These are phyloP conservation scores for Bombus fervidus DNA, from an alignment of 1,140 invertebrate genomes.

Conservation along the genomic window DNA sequence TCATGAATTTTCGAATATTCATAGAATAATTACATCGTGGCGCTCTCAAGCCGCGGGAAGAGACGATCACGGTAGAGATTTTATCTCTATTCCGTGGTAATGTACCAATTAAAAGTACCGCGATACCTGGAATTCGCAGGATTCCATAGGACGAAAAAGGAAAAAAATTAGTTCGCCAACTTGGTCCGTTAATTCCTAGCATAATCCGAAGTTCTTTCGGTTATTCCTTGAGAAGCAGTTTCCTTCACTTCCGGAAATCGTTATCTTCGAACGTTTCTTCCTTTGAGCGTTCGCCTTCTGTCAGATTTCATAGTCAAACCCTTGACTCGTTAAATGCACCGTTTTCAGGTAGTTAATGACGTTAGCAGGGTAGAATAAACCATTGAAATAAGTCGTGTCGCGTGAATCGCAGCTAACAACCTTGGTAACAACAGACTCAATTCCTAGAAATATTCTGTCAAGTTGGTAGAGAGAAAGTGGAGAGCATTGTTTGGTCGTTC, in stretches of 20 bases:
- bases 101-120: constrained; percentile 8
- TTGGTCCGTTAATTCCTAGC: neutral
- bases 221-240: neutral
- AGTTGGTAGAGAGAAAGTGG: constrained; percentile 20
- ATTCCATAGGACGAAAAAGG: neutral
- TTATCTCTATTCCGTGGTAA: neutral
- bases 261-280: neutral
- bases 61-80: neutral
- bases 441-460: constrained; percentile 3
- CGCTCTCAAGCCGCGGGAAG: neutral
- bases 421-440: neutral
- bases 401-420: neutral
- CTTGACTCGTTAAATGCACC: neutral
- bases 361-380: neutral
- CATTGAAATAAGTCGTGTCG: too few species aligned
- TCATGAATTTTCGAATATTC: constrained; percentile 34
- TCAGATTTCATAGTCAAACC: neutral
- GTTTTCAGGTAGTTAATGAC: neutral
- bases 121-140: neutral
- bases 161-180: neutral
- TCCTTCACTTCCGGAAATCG: neutral
- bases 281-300: neutral
- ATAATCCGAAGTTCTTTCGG: neutral
- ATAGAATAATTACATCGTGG: constrained; percentile 20
- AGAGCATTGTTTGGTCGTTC: constrained; percentile 61